A percentile compares a stretch with the other conserved stretches of the same genome.
Evolutionary conservation across 2,797 vertebrate genomes (phyloP).

Genomic region (Enteromius argenteus): DNA sequence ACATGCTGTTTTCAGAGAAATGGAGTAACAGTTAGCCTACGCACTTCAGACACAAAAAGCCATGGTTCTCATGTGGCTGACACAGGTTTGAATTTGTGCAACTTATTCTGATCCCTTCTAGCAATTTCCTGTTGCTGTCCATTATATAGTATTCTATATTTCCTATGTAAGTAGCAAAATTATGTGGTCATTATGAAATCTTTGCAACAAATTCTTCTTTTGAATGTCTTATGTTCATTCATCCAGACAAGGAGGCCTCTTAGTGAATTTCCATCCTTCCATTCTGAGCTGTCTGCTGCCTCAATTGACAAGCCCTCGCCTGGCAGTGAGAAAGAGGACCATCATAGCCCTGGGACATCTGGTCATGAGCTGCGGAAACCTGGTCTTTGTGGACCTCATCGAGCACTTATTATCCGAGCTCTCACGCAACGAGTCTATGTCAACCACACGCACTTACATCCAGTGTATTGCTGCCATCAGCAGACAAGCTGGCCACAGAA

Average conservation of each 20-base stretch:
- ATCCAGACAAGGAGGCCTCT: conserved; percentile 93
- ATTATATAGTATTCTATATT: not conserved
- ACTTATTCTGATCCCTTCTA: not conserved
- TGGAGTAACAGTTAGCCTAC: not conserved
- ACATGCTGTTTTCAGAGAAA: not conserved
- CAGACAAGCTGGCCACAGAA: conserved; percentile 97
- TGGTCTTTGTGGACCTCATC: conserved; percentile 98
- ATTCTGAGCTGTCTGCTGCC: conserved; percentile 98
- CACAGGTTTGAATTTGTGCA: not conserved
- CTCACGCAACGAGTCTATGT: conserved; percentile 98
- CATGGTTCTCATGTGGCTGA: not conserved
- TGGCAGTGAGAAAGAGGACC: conserved; percentile 97
- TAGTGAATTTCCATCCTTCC: conserved; percentile 99
- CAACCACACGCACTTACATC: conserved; percentile 98
- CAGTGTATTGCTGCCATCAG: conserved; percentile 99
- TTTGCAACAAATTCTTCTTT: not conserved
- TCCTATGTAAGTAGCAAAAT: not conserved
- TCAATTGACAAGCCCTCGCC: conserved; percentile 96
- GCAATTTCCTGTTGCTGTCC: not conserved
- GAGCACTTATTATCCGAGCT: conserved; percentile 97
- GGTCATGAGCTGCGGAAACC: conserved; percentile 98
- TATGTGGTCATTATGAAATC: not conserved
- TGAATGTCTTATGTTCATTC: not conserved
- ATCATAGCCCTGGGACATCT: conserved; percentile 99
- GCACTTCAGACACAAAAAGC: not conserved